phyloP scores from a whole-genome alignment of 2,797 vertebrate genomes.

The Gobio occitaniae region DNA sequence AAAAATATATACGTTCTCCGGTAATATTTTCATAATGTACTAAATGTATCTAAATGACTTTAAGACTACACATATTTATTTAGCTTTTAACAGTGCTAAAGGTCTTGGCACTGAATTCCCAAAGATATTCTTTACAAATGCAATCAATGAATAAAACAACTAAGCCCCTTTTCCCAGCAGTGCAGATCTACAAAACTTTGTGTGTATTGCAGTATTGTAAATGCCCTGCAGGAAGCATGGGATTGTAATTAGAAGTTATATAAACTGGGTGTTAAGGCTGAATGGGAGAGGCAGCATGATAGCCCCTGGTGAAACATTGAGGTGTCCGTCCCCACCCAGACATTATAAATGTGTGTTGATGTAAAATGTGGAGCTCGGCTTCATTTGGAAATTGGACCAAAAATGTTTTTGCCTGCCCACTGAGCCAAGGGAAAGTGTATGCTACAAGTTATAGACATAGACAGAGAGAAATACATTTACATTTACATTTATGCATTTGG shows the following conservation, averaged over 20 bases:
- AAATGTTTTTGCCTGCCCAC: background rate
- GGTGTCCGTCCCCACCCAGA: constrained; percentile 27
- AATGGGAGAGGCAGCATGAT: constrained; percentile 34
- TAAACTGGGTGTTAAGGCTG: constrained; percentile 33
- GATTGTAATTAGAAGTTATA: constrained; percentile 30
- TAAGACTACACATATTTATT: background rate
- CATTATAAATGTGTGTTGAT: background rate
- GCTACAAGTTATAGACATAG: background rate
- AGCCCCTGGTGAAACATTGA: background rate
- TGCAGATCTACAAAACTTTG: background rate
- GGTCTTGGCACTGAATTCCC: background rate
- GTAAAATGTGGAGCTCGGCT: background rate
- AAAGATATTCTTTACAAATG: background rate
- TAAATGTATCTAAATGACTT: background rate
- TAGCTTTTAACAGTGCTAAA: background rate
- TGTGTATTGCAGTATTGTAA: background rate
- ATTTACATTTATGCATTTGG: too few species aligned
- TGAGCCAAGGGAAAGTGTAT: background rate
- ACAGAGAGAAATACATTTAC: constrained; percentile 2
- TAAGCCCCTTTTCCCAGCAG: background rate
- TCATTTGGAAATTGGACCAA: background rate
- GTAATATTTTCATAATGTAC: background rate
- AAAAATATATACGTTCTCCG: background rate
- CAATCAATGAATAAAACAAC: constrained; percentile 22
- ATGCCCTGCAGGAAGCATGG: constrained; percentile 21